These are phyloP conservation scores for Drosophila hamatofila DNA, from an alignment of 2,888 invertebrate genomes.

Conservation along the genomic window DNA sequence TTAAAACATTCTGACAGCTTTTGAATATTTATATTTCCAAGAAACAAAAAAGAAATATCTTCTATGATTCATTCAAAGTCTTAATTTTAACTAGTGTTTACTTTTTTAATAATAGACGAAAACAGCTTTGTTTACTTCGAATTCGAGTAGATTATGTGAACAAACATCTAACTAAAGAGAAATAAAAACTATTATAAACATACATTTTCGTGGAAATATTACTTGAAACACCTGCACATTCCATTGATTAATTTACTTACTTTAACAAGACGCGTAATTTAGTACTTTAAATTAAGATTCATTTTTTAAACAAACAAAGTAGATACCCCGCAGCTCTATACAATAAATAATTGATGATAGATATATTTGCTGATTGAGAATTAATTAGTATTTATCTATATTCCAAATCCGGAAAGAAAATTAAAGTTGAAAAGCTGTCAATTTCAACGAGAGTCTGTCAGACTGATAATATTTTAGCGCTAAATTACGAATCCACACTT, in stretches of 20 bases:
- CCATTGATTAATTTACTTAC: neutral
- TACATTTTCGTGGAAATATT: neutral
- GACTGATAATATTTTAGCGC: neutral
- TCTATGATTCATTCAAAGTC: neutral
- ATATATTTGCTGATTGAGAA: neutral
- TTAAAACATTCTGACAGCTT: neutral
- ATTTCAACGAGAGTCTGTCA: neutral
- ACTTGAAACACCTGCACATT: too few relatives aligned
- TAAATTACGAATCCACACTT: neutral
- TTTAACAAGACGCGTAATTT: neutral
- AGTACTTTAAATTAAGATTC: neutral
- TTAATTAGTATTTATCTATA: neutral
- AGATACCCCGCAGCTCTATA: too few relatives aligned
- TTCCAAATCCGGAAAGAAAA: neutral
- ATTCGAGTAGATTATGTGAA: neutral
- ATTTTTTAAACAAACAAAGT: conserved; percentile 1
- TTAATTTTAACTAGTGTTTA: neutral
- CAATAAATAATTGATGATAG: neutral
- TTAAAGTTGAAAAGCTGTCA: neutral
- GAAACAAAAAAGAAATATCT: neutral
- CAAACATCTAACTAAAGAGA: neutral
- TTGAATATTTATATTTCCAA: neutral
- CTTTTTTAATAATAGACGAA: neutral
- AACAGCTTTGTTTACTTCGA: neutral
- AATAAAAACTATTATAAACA: neutral